These are phyloP conservation scores for Tyria jacobaeae DNA, from an alignment of 2,888 invertebrate genomes.

Conservation along the genomic window DNA sequence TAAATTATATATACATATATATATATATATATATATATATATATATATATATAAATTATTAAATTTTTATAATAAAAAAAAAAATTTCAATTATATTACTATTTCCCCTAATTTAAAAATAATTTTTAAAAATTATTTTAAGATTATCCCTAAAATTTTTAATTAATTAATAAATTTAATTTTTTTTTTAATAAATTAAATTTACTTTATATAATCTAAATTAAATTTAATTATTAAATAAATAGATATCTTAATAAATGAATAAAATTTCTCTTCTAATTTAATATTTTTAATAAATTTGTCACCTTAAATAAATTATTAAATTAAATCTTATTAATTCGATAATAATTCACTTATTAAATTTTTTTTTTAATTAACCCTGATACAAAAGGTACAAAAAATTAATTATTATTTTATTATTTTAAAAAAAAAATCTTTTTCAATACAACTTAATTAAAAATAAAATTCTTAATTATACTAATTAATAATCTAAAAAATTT, in stretches of 20 bases:
- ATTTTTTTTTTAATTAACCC: constrained; percentile 87
- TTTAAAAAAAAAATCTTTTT: constrained; percentile 85
- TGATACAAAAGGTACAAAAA: constrained; percentile 91
- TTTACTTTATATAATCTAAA: constrained; percentile 76
- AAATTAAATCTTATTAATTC: constrained; percentile 88
- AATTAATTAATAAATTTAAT: constrained; percentile 68
- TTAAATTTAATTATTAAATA: constrained; percentile 87
- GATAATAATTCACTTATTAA: constrained; percentile 79
- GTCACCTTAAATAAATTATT: constrained; percentile 85
- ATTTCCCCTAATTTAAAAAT: no score
- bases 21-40: constrained; percentile 82
- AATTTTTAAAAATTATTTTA: constrained; percentile 84
- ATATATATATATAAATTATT: constrained; percentile 86
- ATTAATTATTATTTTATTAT: constrained; percentile 80
- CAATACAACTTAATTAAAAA: constrained; percentile 87
- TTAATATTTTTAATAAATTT: constrained; percentile 88
- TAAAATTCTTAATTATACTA: constrained; percentile 82
- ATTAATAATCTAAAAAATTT: no score
- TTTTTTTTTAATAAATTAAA: constrained; percentile 42
- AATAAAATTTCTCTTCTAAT: constrained; percentile 89
- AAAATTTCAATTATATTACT: constrained; percentile 76
- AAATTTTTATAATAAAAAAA: constrained; percentile 71
- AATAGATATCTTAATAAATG: constrained; percentile 90
- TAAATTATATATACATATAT: constrained; percentile 64
- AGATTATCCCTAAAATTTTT: constrained; percentile 88